Percentiles rank a stretch among this genome's conserved stretches.
These are phyloP conservation scores for Apteryx owenii DNA, from an alignment of 2,113 vertebrate species.

Conservation along the genomic window DNA sequence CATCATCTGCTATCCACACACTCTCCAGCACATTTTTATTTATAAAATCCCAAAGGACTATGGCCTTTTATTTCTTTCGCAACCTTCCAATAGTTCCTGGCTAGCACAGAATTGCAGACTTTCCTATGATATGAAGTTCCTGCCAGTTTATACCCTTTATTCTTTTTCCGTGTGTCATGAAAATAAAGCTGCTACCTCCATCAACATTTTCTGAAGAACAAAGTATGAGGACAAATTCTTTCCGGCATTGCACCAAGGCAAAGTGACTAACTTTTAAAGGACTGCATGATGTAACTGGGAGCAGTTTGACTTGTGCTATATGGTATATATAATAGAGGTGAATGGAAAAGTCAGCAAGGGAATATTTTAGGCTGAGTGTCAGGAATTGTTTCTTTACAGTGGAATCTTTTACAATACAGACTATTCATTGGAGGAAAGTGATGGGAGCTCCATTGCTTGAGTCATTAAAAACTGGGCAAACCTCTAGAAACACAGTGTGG, in stretches of 20 bases:
- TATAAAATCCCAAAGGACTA: background rate
- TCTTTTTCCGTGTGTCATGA: background rate
- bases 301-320: background rate
- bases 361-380: slow-evolving; percentile 23
- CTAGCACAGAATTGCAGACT: background rate
- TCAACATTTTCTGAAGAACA: background rate
- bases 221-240: slow-evolving; percentile 3
- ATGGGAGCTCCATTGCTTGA: background rate
- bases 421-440: background rate
- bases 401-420: slow-evolving; percentile 25
- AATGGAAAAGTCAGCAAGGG: slow-evolving; percentile 38
- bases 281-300: slow-evolving; percentile 13
- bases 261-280: background rate
- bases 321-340: background rate
- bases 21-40: background rate
- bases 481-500: background rate
- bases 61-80: background rate
- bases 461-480: background rate
- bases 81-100: background rate
- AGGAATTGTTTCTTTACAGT: slow-evolving; percentile 31
- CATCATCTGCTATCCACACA: background rate
- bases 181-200: background rate
- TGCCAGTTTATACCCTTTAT: background rate
- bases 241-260: background rate
- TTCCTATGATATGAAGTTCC: background rate